Percentiles rank a stretch among this genome's conserved stretches.
These are phyloP conservation scores for Zenarchopterus dispar DNA, from an alignment of 2,797 vertebrate species.

Conservation along the genomic window DNA sequence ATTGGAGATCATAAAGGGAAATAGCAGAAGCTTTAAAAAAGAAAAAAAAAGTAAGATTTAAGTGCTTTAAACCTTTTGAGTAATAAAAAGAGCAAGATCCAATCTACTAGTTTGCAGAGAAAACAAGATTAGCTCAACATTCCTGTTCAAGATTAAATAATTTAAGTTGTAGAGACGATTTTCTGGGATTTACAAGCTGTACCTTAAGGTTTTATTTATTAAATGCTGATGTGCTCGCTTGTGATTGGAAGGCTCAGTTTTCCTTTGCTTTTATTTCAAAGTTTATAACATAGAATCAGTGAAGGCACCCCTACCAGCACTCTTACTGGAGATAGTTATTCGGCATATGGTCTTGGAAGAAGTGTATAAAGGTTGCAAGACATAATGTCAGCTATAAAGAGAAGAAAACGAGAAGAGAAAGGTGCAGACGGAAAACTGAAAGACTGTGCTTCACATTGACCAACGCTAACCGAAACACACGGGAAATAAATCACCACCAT, in stretches of 20 bases:
- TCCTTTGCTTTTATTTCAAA: not conserved
- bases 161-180: constrained; percentile 13
- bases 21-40: constrained; percentile 53
- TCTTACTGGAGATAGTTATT: not conserved
- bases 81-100: constrained; percentile 54
- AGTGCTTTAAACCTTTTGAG: constrained; percentile 43
- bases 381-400: not conserved
- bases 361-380: not conserved
- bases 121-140: constrained; percentile 38
- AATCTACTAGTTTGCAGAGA: constrained; percentile 39
- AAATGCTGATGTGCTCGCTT: not conserved
- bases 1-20: constrained; percentile 54
- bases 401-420: constrained; percentile 28
- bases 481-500: constrained; percentile 75
- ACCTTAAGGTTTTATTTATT: not conserved
- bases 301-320: not conserved
- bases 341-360: constrained; percentile 3
- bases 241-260: not conserved
- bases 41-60: constrained; percentile 53
- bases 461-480: constrained; percentile 73
- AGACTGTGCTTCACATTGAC: constrained; percentile 60
- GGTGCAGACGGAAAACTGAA: constrained; percentile 67
- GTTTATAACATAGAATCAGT: constrained; percentile 1
- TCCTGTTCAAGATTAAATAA: constrained; percentile 43
- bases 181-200: constrained; percentile 10